Evolutionary conservation across 1,140 invertebrate genomes (phyloP).

Genomic region (Gonatopus flavifemur): DNA sequence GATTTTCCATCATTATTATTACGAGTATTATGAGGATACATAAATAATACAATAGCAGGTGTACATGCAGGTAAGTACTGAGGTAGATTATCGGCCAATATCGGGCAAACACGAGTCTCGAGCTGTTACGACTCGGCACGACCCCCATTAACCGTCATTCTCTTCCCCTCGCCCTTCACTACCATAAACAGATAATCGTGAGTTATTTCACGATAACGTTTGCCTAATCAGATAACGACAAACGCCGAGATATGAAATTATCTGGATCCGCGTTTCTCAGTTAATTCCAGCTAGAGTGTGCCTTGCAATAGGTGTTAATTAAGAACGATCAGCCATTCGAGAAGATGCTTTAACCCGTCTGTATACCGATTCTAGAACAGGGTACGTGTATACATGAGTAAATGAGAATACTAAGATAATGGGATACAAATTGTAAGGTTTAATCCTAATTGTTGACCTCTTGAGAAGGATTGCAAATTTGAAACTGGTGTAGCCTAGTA

Average conservation of each 20-base stretch:
- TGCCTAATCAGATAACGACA: conserved; percentile 47
- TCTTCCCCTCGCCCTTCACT: too few species aligned
- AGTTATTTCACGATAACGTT: conserved; percentile 42
- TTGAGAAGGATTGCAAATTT: too few species aligned
- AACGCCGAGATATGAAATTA: conserved; percentile 50
- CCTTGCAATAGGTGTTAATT: conserved; percentile 16
- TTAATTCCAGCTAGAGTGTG: conserved; percentile 20
- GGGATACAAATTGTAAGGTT: too few species aligned
- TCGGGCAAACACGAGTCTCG: conserved; percentile 22
- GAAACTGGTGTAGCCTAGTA: too few species aligned
- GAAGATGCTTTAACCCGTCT: too few species aligned
- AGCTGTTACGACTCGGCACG: conserved; percentile 27
- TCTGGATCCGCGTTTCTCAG: conserved; percentile 29
- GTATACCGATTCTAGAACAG: too few species aligned
- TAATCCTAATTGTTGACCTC: too few species aligned
- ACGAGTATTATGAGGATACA: too few species aligned
- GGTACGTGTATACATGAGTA: too few species aligned
- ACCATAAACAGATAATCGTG: conserved; percentile 54
- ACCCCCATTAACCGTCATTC: conserved; percentile 43
- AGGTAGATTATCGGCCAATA: conserved; percentile 32
- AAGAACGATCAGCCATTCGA: not conserved
- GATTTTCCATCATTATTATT: too few species aligned
- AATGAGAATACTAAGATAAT: too few species aligned
- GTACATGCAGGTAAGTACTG: conserved; percentile 23
- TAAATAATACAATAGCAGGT: not conserved